Evolutionary conservation across 2,888 invertebrate species (phyloP), one percentile per base, ranked within the genome.

Genomic region (Macrophya alboannulata): DNA sequence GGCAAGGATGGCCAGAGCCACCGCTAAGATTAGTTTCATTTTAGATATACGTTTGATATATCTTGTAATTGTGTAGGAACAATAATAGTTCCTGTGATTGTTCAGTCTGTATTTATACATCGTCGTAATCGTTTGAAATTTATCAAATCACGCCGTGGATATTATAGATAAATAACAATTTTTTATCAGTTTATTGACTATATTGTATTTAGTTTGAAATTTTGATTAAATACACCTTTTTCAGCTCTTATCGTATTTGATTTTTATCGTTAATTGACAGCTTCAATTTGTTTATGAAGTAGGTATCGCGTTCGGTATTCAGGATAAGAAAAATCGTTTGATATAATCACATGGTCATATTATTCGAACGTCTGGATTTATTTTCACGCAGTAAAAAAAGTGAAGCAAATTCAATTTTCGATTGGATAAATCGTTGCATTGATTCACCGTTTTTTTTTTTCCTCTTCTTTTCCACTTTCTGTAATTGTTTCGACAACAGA

Each of bases 1-100:
- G 37, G 40, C 81, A 0, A 81, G 43, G 45, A 62, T 40, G 81
- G 81, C 81, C 21, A 81, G 40, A 81, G 62, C 62, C 81, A 81
- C n/a, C 12, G 31, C 15, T 65, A 81, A 10, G 5, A 81, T 8
- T 6, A 81, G 17, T 43, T 81, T 81, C 81, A 81, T 81, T n/a
- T 48, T 62, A 0, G 4, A 62, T 51, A 77, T 77, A 77, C 17
- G 17, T 17, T 37, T 8, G 37, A 68, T 45, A 68, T 45, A 37
- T 0, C 10, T 55, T 55, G 31, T 4, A 2, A 48, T n/a, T n/a
- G n/a, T n/a, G 9, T 31, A 25, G 12, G 4, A 25, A 25, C 48
- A 51, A 77, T 77, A 31, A 25, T 31, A 10, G 4, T 12, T 77
- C 55, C 55, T 6, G n/a, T 9, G 48, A 48, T 15, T 55, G 12